Percentiles rank a stretch among this genome's conserved stretches.
Evolutionary conservation across 2,797 vertebrate genomes (phyloP).

Genomic region (Phrynocephalus guinanensis): DNA sequence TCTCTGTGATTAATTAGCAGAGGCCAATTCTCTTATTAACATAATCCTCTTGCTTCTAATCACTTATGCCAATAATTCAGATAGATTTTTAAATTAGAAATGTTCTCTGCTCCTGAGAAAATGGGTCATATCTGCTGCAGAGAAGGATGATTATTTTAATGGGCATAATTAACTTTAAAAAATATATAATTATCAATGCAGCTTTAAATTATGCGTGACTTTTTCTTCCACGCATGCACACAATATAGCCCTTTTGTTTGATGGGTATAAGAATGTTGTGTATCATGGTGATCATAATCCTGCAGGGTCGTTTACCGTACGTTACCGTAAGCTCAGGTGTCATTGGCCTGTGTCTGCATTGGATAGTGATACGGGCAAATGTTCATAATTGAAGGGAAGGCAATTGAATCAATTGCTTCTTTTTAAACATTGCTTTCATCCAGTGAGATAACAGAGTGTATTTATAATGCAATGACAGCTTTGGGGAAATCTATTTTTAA

Average conservation of each 20-base stretch:
- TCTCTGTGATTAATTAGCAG: slow-evolving; percentile 7
- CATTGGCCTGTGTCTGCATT: slow-evolving; percentile 70
- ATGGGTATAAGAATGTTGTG: slow-evolving; percentile 62
- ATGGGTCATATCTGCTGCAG: slow-evolving; percentile 68
- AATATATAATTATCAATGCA: slow-evolving; percentile 64
- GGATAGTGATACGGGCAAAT: slow-evolving; percentile 51
- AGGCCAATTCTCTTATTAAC: background rate
- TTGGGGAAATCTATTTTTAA: slow-evolving; percentile 64
- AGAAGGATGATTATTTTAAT: slow-evolving; percentile 74
- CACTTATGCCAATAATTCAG: background rate
- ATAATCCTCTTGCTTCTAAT: background rate
- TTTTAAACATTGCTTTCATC: slow-evolving; percentile 69
- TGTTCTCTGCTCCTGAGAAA: slow-evolving; percentile 49
- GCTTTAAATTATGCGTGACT: slow-evolving; percentile 68
- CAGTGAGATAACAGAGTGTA: slow-evolving; percentile 66
- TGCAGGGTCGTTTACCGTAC: slow-evolving; percentile 68
- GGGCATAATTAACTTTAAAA: slow-evolving; percentile 73
- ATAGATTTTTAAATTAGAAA: slow-evolving; percentile 5
- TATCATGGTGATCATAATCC: slow-evolving; percentile 73
- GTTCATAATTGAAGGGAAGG: slow-evolving; percentile 68
- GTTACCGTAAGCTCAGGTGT: slow-evolving; percentile 74
- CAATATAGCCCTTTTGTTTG: slow-evolving; percentile 64
- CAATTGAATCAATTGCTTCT: slow-evolving; percentile 73
- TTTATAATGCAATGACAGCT: slow-evolving; percentile 66
- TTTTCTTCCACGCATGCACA: slow-evolving; percentile 28